Evolutionary conservation across 1,140 invertebrate species (phyloP), one percentile per base, ranked within the genome.

Genomic region (Bombus fervidus): DNA sequence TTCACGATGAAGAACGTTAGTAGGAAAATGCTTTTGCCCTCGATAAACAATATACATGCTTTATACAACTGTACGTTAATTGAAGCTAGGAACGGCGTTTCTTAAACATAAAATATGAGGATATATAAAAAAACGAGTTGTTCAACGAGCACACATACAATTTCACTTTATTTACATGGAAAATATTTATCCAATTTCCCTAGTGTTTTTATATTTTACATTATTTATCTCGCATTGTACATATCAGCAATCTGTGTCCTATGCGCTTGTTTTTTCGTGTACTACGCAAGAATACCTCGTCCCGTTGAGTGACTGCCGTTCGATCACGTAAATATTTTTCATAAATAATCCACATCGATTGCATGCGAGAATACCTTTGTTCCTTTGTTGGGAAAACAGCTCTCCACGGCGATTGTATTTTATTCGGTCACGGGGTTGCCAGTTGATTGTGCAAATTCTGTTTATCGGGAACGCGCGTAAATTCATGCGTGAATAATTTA

Each of bases 401-500:
- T 28, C 31, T 69, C 12, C 53, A 10, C 28, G 69, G 22, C 12
- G 25, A 39, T 53, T 68, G 34, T 47, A 66, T 76, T 76, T 83
- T 75, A 75, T 47, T 83, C 81, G 81, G 59, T 68, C 72, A 76
- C 81, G 34, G 37, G 75, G 75, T 78, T 78, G 57, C 53, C 47
- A 75, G 34, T 34, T 39, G 73, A 57, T 78, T 69, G 74, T 83
- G 53, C 68, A 79, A 78, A 84, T 84, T 84, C 83, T 72, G 66
- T 84, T 84, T 72, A 80, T 79, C 76, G 76, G 82, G 39, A 43
- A 79, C 64, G 41, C 43, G 75, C 76, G 66, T 79, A 79, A 79
- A 84, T 79, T 72, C 83, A 71, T 41, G 76, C 83, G 83, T 84
- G 77, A 84, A 79, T 84, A 79, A 84, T 84, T 79, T 71, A 84